A percentile compares a stretch with the other conserved stretches of the same genome.
Evolutionary conservation across 2,888 invertebrate genomes (phyloP).

Genomic region (Drosophila stalkeri): DNA sequence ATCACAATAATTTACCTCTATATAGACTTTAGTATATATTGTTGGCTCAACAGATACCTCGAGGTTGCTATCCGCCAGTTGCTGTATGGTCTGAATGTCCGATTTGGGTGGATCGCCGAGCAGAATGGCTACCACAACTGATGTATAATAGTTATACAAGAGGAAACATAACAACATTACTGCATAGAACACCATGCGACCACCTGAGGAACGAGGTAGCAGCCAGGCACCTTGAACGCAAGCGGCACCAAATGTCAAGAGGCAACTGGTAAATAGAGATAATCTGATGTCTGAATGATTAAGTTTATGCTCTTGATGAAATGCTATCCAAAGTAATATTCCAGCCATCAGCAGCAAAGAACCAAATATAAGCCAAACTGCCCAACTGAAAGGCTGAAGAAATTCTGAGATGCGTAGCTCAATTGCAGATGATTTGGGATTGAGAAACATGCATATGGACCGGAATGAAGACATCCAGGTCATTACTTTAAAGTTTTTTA

Average conservation of each 20-base stretch:
- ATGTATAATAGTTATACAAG: slow-evolving; percentile 88
- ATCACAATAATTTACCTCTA: slow-evolving; percentile 63
- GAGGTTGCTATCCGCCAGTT: slow-evolving; percentile 86
- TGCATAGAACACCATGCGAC: slow-evolving; percentile 82
- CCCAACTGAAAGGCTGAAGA: slow-evolving; percentile 86
- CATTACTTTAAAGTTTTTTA: slow-evolving; percentile 48
- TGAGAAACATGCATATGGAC: slow-evolving; percentile 87
- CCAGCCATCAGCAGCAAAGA: slow-evolving; percentile 82
- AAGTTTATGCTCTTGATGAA: slow-evolving; percentile 68
- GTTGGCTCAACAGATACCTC: slow-evolving; percentile 86
- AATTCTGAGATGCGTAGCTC: slow-evolving; percentile 87
- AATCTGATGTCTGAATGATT: slow-evolving; percentile 52
- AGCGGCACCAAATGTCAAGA: slow-evolving; percentile 85
- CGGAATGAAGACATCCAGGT: slow-evolving; percentile 69
- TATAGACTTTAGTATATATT: slow-evolving; percentile 77
- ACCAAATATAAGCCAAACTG: slow-evolving; percentile 86
- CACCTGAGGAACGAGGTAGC: slow-evolving; percentile 85
- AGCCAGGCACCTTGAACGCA: slow-evolving; percentile 86
- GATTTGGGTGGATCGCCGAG: slow-evolving; percentile 87
- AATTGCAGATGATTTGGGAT: slow-evolving; percentile 85
- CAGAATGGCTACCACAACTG: slow-evolving; percentile 88
- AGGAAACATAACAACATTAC: slow-evolving; percentile 84
- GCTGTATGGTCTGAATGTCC: slow-evolving; percentile 86
- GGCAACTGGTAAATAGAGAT: slow-evolving; percentile 78
- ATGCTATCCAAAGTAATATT: slow-evolving; percentile 82